These are phyloP conservation scores for Tricholauxania praeusta DNA, from an alignment of 2,888 invertebrate genomes.

Conservation along the genomic window DNA sequence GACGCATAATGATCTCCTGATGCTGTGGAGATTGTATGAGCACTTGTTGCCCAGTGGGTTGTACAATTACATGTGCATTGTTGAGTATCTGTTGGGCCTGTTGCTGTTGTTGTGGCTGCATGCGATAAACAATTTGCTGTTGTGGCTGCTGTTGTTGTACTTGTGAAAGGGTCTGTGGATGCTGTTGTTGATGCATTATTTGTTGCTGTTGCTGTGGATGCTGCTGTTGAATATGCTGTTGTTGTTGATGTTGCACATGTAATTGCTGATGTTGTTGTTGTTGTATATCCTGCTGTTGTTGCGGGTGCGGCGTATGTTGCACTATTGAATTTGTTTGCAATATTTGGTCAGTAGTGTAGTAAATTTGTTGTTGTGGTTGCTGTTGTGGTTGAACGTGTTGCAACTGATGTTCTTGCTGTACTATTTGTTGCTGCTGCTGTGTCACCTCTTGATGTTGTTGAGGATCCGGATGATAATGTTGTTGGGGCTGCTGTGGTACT, in stretches of 20 bases:
- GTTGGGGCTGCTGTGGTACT: conserved; percentile 48
- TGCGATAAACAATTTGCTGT: conserved; percentile 49
- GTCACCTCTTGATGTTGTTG: conserved; percentile 48
- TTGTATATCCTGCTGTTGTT: conserved; percentile 46
- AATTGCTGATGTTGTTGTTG: conserved; percentile 47
- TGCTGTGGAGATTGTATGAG: conserved; percentile 63
- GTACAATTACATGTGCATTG: conserved; percentile 61
- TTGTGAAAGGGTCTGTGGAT: conserved; percentile 45
- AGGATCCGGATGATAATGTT: conserved; percentile 57
- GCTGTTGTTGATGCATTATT: conserved; percentile 50
- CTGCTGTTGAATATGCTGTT: conserved; percentile 38
- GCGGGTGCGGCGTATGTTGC: conserved; percentile 22
- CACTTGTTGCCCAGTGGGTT: conserved; percentile 61
- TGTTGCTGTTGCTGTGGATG: conserved; percentile 12
- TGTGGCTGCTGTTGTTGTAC: conserved; percentile 51
- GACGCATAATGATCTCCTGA: conserved; percentile 65
- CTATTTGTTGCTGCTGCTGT: conserved; percentile 55
- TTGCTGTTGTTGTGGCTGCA: conserved; percentile 55
- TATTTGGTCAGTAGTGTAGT: background rate
- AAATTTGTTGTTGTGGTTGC: conserved; percentile 43
- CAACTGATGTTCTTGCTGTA: conserved; percentile 47
- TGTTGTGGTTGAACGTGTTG: conserved; percentile 46
- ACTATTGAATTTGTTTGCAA: background rate
- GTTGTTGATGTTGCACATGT: conserved; percentile 46
- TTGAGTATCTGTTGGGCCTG: conserved; percentile 57